A percentile compares a stretch with the other conserved stretches of the same genome.
Conservation (phyloP, 2,888 invertebrate species). For the Latrodectus elegans region DNA sequence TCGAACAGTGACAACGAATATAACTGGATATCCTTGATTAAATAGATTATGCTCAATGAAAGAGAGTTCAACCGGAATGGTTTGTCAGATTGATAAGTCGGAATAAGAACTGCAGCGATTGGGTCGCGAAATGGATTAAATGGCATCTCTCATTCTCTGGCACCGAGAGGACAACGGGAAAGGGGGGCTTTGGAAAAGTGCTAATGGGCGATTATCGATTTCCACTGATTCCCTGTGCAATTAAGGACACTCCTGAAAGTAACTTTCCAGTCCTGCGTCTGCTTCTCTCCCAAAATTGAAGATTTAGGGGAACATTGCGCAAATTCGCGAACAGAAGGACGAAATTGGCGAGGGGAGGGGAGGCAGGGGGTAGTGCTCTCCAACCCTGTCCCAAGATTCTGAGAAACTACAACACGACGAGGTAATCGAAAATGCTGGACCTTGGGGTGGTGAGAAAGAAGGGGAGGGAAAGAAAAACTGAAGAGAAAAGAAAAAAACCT, state of each 20-base stretch:
- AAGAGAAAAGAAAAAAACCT: constrained; percentile 2
- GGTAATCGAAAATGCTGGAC: constrained; percentile 26
- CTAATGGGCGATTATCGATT: not conserved
- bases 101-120: no score
- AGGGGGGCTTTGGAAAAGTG: not conserved
- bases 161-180: not conserved
- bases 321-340: constrained; percentile 1
- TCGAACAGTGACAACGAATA: no score
- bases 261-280: not conserved
- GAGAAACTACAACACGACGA: constrained; percentile 4
- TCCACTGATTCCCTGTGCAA: constrained; percentile 8
- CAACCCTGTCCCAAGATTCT: not conserved
- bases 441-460: not conserved
- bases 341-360: not conserved
- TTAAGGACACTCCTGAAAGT: constrained; percentile 14
- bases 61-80: no score
- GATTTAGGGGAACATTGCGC: not conserved
- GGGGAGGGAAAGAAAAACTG: constrained; percentile 5
- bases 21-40: no score
- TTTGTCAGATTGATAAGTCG: no score
- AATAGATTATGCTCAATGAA: no score
- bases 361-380: constrained; percentile 8
- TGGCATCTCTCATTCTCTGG: not conserved
- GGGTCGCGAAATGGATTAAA: not conserved
- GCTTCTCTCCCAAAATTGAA: not conserved